Evolutionary conservation across 2,888 invertebrate genomes (phyloP), one percentile per base, ranked within the genome.

Genomic region (Pandemis corylana): DNA sequence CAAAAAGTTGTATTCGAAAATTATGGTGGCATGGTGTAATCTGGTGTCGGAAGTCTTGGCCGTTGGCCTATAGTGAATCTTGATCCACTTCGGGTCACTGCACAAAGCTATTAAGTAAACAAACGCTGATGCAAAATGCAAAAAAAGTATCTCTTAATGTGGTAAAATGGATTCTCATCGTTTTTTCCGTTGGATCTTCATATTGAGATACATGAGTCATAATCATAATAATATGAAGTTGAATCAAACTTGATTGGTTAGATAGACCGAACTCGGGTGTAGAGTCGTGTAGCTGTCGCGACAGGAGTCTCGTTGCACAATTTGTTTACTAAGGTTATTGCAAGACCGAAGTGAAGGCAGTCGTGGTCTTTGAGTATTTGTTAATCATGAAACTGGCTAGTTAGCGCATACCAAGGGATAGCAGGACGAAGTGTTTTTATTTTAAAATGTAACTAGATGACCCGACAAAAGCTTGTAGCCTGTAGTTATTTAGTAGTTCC

Each of bases 271-370:
- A 49, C 46, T 46, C 64, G 20, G 44, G 64, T 46, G 64, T 65
- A 46, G 15, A 7, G 63, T 62, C 10, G 65, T 20, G 65, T 20
- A 44, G 28, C 59, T 10, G 59, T 20, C 59, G 20, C 56, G 56
- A 56, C 56, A 56, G 56, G 56, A 56, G 56, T 56, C 20, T 28
- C 59, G 12, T 70, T 71, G 56, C 71, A 65, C 74, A 76, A 76
- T 76, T 46, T 42, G 64, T 46, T 64, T 75, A 61, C 49, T 61
- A 51, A 70, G 70, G 63, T 62, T 62, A 51, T 71, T 65, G 56
- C 15, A 20, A 62, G 46, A 64, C n/a, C 12, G 64, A 20, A 46
- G 13, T 44, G 20, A 64, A 64, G 46, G 46, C 46, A 20, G 20
- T 20, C 64, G 59, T 59, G 9, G 28, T 59, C 28, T 59, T 59